Percentiles rank a stretch among this genome's conserved stretches.
Evolutionary conservation across 2,888 invertebrate genomes (phyloP).

Genomic region (Apodemia mormo): DNA sequence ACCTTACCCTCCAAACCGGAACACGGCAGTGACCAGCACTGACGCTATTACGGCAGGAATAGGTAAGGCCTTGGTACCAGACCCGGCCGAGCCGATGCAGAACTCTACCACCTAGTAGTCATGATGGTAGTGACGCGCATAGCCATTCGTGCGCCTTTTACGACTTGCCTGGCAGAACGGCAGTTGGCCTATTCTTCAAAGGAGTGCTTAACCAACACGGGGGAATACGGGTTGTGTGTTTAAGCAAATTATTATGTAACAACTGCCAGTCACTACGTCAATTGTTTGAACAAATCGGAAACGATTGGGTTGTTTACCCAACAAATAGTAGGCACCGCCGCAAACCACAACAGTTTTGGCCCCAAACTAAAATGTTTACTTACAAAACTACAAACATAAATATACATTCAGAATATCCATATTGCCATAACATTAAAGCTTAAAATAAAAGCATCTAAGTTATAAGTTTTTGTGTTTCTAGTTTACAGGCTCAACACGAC

Average conservation of each 20-base stretch:
- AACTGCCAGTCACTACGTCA: slow-evolving; percentile 22
- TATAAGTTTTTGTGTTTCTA: background rate
- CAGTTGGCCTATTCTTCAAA: no score
- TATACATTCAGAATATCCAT: slow-evolving; percentile 31
- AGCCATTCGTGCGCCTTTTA: no score
- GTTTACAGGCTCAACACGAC: slow-evolving; percentile 54
- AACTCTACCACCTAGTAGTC: no score
- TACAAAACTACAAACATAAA: slow-evolving; percentile 52
- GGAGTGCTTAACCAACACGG: no score
- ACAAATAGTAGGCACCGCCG: slow-evolving; percentile 49
- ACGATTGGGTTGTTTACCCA: slow-evolving; percentile 57
- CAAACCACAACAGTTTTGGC: slow-evolving; percentile 63
- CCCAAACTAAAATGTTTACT: slow-evolving; percentile 58
- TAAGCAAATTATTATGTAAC: background rate
- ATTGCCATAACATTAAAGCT: slow-evolving; percentile 24
- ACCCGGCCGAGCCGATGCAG: no score
- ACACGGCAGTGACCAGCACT: no score
- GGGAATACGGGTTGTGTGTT: background rate
- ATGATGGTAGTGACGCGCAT: no score
- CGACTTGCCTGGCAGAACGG: no score
- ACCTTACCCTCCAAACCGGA: no score
- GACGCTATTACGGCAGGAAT: no score
- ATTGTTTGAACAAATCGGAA: slow-evolving; percentile 59
- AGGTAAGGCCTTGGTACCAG: no score
- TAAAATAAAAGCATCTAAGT: slow-evolving; percentile 25